Conservation (phyloP, 2,113 vertebrate genomes). For the Gallinago media region DNA sequence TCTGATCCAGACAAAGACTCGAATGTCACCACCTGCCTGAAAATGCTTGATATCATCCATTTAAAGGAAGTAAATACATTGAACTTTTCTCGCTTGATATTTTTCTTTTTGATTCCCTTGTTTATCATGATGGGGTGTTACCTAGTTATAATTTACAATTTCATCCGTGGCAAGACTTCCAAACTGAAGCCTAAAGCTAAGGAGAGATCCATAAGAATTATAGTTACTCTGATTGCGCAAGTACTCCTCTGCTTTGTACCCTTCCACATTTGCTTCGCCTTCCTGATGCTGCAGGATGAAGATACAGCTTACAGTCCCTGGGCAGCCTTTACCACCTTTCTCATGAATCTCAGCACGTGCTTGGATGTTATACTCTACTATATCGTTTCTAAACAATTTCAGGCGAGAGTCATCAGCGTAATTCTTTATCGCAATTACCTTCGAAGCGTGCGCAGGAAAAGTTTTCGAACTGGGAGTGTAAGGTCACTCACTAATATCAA, state of each 20-base stretch:
- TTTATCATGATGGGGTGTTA: constrained; percentile 94
- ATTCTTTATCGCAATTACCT: constrained; percentile 96
- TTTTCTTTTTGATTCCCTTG: constrained; percentile 92
- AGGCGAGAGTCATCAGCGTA: constrained; percentile 94
- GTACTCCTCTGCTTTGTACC: constrained; percentile 93
- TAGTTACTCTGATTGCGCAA: constrained; percentile 90
- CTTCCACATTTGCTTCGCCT: constrained; percentile 88
- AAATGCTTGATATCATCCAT: constrained; percentile 90
- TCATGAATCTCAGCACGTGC: constrained; percentile 96
- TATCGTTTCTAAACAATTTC: constrained; percentile 97
- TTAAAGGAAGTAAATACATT: constrained; percentile 81
- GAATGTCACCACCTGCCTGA: constrained; percentile 88
- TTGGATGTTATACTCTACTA: constrained; percentile 96
- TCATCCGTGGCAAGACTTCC: constrained; percentile 88
- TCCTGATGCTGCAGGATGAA: constrained; percentile 79
- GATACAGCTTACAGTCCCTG: constrained; percentile 78
- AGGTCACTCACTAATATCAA: constrained; percentile 91
- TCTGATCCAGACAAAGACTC: constrained; percentile 83
- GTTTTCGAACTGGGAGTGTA: constrained; percentile 85
- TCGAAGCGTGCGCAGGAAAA: constrained; percentile 92
- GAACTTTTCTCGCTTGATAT: constrained; percentile 86
- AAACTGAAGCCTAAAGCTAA: constrained; percentile 95
- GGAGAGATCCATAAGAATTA: constrained; percentile 94
- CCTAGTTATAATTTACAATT: constrained; percentile 88
- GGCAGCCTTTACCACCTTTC: constrained; percentile 91